These are phyloP conservation scores for Notarius lentiginosus DNA, from an alignment of 2,113 vertebrate species.

Conservation along the genomic window DNA sequence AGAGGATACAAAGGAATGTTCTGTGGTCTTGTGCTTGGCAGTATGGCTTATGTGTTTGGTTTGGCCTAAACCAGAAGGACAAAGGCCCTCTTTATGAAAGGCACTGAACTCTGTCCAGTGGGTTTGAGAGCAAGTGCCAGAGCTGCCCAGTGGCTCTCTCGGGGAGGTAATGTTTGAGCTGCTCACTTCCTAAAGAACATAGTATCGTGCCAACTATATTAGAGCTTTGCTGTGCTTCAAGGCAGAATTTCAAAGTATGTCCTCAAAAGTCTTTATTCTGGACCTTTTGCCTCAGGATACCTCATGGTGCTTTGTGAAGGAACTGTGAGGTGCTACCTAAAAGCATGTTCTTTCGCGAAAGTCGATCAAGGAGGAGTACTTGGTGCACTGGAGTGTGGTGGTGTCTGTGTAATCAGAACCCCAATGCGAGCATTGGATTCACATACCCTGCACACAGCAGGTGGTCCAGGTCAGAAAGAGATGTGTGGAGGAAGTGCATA, in stretches of 20 bases:
- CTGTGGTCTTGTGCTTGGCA: conserved; percentile 31
- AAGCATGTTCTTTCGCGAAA: not conserved
- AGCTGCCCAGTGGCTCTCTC: conserved; percentile 10
- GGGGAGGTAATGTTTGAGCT: not conserved
- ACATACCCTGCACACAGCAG: not conserved
- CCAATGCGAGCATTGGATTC: not conserved
- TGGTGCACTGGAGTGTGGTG: not conserved
- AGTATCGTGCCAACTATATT: not conserved
- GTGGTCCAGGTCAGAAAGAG: not conserved
- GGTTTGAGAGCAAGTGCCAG: not conserved
- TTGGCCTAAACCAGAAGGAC: conserved; percentile 35
- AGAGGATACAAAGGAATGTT: conserved; percentile 8
- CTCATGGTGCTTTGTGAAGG: not conserved
- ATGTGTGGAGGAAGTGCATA: not conserved
- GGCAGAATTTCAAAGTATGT: not conserved
- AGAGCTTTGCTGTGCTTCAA: not conserved
- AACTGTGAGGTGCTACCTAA: not conserved
- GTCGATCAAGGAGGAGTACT: not conserved
- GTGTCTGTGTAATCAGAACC: conserved; percentile 7
- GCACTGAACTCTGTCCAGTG: conserved; percentile 23
- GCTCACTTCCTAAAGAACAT: not conserved
- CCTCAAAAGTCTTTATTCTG: not conserved
- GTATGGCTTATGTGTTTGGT: conserved; percentile 21
- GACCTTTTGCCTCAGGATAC: not conserved
- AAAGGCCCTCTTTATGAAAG: conserved; percentile 36